phyloP scores from a whole-genome alignment of 2,113 vertebrate genomes.

The Apus apus region DNA sequence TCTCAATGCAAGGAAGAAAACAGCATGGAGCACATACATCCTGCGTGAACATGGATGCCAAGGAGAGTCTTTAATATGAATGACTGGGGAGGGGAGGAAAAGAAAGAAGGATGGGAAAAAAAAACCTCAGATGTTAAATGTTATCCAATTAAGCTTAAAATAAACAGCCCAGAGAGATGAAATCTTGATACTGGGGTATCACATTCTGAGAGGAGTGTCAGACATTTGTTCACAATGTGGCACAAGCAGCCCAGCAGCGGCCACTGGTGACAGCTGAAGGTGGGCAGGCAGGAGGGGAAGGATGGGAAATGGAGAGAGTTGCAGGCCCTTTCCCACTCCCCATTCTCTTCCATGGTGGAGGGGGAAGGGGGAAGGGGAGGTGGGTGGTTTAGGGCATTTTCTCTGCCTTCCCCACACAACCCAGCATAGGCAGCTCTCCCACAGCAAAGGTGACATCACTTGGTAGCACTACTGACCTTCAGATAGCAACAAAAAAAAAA shows the following conservation, averaged over 20 bases:
- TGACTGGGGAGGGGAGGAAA: not conserved
- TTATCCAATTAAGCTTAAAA: constrained; percentile 76
- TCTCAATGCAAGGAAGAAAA: constrained; percentile 44
- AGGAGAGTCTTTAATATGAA: constrained; percentile 31
- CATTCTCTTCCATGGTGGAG: not conserved
- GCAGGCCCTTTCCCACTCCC: not conserved
- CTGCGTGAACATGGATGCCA: not conserved
- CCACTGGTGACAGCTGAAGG: not conserved
- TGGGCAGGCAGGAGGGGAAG: not conserved
- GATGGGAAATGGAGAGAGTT: not conserved
- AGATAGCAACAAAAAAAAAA: constrained; percentile 66
- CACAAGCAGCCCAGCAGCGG: not conserved
- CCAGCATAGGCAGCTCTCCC: constrained; percentile 52
- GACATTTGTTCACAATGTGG: constrained; percentile 44
- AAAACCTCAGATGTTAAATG: constrained; percentile 71
- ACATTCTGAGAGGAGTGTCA: constrained; percentile 50
- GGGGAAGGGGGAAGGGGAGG: not conserved
- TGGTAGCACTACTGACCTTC: constrained; percentile 71
- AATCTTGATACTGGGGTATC: constrained; percentile 42
- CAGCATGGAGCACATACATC: constrained; percentile 37
- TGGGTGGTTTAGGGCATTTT: not conserved
- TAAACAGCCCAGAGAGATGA: constrained; percentile 70
- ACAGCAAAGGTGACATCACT: constrained; percentile 53
- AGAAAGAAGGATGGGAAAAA: not conserved
- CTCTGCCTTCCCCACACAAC: constrained; percentile 31